A percentile compares a stretch with the other conserved stretches of the same genome.
Conservation (phyloP, 2,113 vertebrate species). For the Antechinus stuartii region DNA sequence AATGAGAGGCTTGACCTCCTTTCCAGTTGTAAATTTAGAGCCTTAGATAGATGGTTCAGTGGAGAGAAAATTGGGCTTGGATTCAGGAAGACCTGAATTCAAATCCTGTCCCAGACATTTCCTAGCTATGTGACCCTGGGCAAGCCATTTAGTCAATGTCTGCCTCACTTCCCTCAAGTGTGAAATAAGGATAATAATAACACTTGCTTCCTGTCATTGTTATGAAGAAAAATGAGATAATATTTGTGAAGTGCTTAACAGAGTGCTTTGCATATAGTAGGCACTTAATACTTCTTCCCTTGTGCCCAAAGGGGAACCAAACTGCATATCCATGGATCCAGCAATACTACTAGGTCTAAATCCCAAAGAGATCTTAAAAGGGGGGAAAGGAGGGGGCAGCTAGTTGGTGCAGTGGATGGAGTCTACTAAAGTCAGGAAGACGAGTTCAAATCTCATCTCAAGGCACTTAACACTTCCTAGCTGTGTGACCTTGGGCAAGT, state of each 20-base stretch:
- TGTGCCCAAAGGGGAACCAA: background rate
- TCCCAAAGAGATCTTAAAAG: too few relatives aligned
- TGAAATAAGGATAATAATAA: background rate
- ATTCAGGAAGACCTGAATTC: background rate
- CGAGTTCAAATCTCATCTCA: too few relatives aligned
- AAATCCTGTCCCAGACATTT: background rate
- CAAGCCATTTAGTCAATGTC: background rate
- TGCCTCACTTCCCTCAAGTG: background rate
- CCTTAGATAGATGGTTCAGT: background rate
- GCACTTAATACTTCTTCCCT: background rate
- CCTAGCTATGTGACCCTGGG: background rate
- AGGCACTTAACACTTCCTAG: too few relatives aligned
- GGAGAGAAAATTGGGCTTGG: background rate
- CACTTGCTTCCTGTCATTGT: background rate
- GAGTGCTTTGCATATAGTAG: background rate
- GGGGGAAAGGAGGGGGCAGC: too few relatives aligned
- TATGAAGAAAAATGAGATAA: background rate
- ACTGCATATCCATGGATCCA: too few relatives aligned
- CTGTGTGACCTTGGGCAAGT: too few relatives aligned
- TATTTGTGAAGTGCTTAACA: background rate
- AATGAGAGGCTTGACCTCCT: background rate
- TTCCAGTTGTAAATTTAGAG: background rate
- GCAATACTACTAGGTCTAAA: too few relatives aligned
- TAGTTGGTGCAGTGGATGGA: too few relatives aligned
- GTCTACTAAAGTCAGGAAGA: too few relatives aligned